Evolutionary conservation across 2,888 invertebrate species (phyloP).

Genomic region (Stramonita haemastoma): DNA sequence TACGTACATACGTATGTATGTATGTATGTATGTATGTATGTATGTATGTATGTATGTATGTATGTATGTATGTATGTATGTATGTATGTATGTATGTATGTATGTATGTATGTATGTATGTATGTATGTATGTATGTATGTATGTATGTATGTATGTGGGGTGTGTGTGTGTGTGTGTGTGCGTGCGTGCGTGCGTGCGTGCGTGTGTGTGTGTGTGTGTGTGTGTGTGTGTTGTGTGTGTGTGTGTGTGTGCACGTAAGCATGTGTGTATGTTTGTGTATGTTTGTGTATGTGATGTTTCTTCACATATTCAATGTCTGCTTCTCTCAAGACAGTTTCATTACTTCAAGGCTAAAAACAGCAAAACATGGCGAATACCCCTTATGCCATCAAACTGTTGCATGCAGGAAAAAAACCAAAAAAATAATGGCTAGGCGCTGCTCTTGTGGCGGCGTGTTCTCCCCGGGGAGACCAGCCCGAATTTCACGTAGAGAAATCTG

Average conservation of each 20-base stretch:
- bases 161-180: not conserved
- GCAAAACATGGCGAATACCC: not conserved
- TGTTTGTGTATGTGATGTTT: conserved; percentile 19
- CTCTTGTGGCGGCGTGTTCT: no score
- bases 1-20: not conserved
- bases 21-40: not conserved
- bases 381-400: no score
- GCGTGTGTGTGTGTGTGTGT: not conserved
- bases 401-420: no score
- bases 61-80: no score
- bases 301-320: not conserved
- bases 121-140: not conserved
- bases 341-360: not conserved
- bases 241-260: no score
- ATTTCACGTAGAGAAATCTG: no score
- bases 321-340: not conserved
- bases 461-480: no score
- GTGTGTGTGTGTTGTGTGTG: no score
- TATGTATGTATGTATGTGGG: not conserved
- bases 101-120: not conserved
- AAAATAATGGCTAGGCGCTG: no score
- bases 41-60: no score
- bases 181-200: not conserved
- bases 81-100: no score
- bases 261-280: no score